Evolutionary conservation across 2,113 vertebrate species (phyloP).

Genomic region (Calonectris borealis): DNA sequence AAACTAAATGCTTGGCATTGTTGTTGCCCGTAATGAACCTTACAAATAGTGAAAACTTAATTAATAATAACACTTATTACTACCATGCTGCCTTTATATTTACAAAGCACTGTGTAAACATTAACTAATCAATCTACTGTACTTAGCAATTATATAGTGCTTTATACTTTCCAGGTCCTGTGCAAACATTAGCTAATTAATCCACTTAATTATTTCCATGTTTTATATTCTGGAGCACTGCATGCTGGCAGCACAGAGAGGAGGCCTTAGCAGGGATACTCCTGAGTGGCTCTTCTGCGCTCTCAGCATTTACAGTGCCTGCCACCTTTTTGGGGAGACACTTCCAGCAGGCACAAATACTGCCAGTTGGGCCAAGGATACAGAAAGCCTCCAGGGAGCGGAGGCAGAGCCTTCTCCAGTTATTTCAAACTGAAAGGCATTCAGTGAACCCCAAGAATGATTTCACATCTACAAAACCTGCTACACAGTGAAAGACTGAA

Average conservation of each 20-base stretch:
- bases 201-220: slow-evolving; percentile 10
- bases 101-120: slow-evolving; percentile 18
- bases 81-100: neutral
- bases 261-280: neutral
- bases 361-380: neutral
- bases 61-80: neutral
- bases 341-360: neutral
- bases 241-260: neutral
- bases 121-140: slow-evolving; percentile 18
- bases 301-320: accelerated
- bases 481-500: neutral
- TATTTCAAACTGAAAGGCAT: neutral
- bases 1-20: neutral
- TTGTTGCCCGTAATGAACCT: neutral
- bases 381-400: neutral
- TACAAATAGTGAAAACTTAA: neutral
- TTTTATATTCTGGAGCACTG: neutral
- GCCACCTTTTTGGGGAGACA: neutral
- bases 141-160: slow-evolving; percentile 19
- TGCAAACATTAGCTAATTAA: slow-evolving; percentile 46
- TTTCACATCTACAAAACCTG: neutral
- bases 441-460: neutral
- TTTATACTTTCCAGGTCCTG: slow-evolving; percentile 17
- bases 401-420: neutral
- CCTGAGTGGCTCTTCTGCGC: too few relatives aligned